These are phyloP conservation scores for Mareca strepera DNA, from an alignment of 2,797 vertebrate species.

Conservation along the genomic window DNA sequence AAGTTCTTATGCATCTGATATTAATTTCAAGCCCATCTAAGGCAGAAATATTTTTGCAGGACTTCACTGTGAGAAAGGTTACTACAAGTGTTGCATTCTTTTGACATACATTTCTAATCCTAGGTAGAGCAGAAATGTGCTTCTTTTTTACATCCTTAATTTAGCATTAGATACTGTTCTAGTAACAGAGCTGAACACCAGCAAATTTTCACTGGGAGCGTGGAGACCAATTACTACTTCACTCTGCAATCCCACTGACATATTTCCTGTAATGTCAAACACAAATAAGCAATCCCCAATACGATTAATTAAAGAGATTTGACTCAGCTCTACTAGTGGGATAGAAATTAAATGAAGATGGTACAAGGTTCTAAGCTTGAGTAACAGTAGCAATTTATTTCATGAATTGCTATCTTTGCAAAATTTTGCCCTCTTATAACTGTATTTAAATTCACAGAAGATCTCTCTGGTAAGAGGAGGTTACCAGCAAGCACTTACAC, in stretches of 20 bases:
- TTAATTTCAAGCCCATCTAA: neutral
- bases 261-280: neutral
- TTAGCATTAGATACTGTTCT: neutral
- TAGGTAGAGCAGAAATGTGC: neutral
- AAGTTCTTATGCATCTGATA: neutral
- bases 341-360: neutral
- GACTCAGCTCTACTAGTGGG: neutral
- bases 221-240: neutral
- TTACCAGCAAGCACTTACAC: neutral
- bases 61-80: neutral
- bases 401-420: neutral
- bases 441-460: neutral
- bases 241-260: neutral
- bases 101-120: neutral
- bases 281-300: neutral
- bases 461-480: neutral
- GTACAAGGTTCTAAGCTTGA: neutral
- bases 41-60: neutral
- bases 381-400: neutral
- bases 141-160: rapidly evolving
- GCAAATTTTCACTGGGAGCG: neutral
- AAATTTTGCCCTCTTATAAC: neutral
- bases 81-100: neutral
- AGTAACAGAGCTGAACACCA: neutral
- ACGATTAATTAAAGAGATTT: neutral